A percentile compares a stretch with the other conserved stretches of the same genome.
Conservation (phyloP, 2,888 invertebrate genomes). For the Drosophila macrospina region DNA sequence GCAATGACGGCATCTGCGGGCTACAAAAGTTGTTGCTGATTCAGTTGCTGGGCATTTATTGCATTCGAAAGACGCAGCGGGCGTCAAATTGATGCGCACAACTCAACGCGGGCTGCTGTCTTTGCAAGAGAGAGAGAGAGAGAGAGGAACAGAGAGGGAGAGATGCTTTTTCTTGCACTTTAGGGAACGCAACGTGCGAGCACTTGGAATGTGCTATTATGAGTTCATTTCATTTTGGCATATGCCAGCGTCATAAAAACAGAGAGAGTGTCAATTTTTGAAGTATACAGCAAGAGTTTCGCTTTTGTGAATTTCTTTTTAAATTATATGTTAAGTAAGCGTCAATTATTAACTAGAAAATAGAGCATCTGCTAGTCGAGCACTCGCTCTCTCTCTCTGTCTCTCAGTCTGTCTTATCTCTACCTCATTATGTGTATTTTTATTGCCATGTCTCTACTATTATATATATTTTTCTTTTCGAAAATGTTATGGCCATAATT, state of each 20-base stretch:
- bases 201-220: background rate
- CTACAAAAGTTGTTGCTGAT: background rate
- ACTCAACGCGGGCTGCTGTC: constrained; percentile 5
- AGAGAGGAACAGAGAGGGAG: no score
- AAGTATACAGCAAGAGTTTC: background rate
- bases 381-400: no score
- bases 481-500: constrained; percentile 64
- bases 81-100: constrained; percentile 37
- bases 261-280: background rate
- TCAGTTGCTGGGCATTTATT: constrained; percentile 36
- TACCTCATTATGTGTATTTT: constrained; percentile 7
- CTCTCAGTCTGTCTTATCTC: no score
- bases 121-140: background rate
- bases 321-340: no score
- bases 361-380: background rate
- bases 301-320: no score
- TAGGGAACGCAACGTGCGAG: constrained; percentile 10
- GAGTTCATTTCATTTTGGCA: background rate
- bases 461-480: constrained; percentile 38
- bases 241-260: background rate
- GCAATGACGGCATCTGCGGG: constrained; percentile 23
- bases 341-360: no score
- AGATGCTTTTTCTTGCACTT: constrained; percentile 37
- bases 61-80: constrained; percentile 42
- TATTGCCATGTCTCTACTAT: constrained; percentile 8